phyloP scores from a whole-genome alignment of 2,888 invertebrate genomes.

The Mimas tiliae region DNA sequence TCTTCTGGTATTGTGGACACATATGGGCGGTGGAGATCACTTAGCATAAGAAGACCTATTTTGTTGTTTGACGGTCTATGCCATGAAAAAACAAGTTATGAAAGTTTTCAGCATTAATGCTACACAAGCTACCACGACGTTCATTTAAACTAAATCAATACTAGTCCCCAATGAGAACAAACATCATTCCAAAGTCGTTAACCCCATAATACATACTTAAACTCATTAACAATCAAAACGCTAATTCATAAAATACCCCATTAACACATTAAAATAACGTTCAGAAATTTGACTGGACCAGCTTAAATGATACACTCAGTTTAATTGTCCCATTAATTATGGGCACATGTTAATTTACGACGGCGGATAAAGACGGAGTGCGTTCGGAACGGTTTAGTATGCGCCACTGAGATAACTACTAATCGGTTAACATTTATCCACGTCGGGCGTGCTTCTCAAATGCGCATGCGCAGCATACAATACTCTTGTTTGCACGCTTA shows the following conservation, averaged over 20 bases:
- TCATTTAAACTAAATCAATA: too few relatives aligned
- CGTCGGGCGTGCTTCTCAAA: slow-evolving; percentile 24
- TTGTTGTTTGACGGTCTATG: too few relatives aligned
- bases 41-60: too few relatives aligned
- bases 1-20: too few relatives aligned
- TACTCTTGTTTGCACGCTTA: slow-evolving; percentile 19
- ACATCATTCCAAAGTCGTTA: background rate
- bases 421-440: slow-evolving; percentile 37
- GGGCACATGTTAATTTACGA: slow-evolving; percentile 45
- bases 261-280: slow-evolving; percentile 22
- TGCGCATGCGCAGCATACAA: slow-evolving; percentile 19
- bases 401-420: slow-evolving; percentile 38
- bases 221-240: slow-evolving; percentile 5
- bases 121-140: too few relatives aligned
- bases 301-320: slow-evolving; percentile 43
- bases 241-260: slow-evolving; percentile 24
- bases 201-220: background rate
- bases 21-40: too few relatives aligned
- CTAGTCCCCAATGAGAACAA: background rate
- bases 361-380: slow-evolving; percentile 30
- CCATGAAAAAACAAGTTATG: too few relatives aligned
- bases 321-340: slow-evolving; percentile 45
- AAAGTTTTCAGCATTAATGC: too few relatives aligned
- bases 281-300: slow-evolving; percentile 27
- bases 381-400: slow-evolving; percentile 40